Evolutionary conservation across 2,113 vertebrate genomes (phyloP).

Genomic region (Pollachius pollachius): DNA sequence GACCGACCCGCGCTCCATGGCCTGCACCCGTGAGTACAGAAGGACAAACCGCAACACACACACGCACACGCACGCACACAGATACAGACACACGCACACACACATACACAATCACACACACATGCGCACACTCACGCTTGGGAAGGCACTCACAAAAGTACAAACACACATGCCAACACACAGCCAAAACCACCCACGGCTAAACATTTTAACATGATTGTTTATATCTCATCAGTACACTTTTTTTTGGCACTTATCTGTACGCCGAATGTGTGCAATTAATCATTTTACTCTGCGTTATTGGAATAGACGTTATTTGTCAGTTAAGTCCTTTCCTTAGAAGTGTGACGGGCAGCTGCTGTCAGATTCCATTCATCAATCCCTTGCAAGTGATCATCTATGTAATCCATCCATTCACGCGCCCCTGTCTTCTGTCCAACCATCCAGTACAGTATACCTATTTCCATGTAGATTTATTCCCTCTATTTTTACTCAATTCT

Average conservation of each 20-base stretch:
- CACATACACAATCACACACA: slow-evolving; percentile 6
- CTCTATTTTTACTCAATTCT: neutral
- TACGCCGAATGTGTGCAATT: too few relatives aligned
- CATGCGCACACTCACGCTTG: slow-evolving; percentile 3
- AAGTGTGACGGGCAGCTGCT: neutral
- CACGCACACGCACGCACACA: neutral
- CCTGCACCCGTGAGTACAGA: slow-evolving; percentile 78
- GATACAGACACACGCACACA: slow-evolving; percentile 8
- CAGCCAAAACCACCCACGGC: neutral
- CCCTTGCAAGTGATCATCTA: neutral
- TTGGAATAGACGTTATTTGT: too few relatives aligned
- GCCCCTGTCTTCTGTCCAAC: neutral
- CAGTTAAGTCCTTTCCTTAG: too few relatives aligned
- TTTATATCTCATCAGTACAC: too few relatives aligned
- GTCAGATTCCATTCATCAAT: slow-evolving; percentile 8
- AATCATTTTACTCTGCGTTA: too few relatives aligned
- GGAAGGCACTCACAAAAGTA: neutral
- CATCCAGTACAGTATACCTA: neutral
- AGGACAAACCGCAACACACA: slow-evolving; percentile 11
- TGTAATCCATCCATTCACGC: neutral
- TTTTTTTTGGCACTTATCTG: too few relatives aligned
- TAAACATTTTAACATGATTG: too few relatives aligned
- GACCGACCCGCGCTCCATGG: slow-evolving; percentile 74
- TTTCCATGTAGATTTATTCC: neutral
- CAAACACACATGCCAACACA: neutral